Evolutionary conservation across 2,797 vertebrate species (phyloP), one percentile per base, ranked within the genome.

Genomic region (Rhodeus uyekii): DNA sequence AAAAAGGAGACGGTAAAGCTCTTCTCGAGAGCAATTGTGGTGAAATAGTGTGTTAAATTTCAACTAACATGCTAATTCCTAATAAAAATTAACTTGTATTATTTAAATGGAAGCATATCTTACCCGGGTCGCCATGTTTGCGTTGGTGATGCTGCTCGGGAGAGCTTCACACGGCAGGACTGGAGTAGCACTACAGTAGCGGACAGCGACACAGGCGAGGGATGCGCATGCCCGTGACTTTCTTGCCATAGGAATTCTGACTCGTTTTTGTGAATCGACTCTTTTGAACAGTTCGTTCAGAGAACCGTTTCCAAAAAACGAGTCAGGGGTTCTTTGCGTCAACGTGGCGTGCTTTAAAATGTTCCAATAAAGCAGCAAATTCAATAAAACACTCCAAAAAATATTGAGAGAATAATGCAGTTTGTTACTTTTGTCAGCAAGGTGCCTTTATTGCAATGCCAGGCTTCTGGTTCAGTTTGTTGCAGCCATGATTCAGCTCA

Each of bases 91-190:
- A 19, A 14, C 16, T 46, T 27, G 24, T 24, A 46, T 67, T 9
- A 80, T 36, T 39, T 0, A 39, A 44, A 50, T 44, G 0, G 36
- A 19, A 77, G 58, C 4, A 53, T 27, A 7, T 89, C 93, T 94
- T 94, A 94, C 94, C 93, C 93, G 92, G 87, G 93, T 78, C 90
- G 94, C 91, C 94, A 95, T 94, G 90, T 91, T 94, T 88, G 78
- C 89, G 86, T 87, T 89, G 85, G 63, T 78, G 86, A 65, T 74
- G 84, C 78, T 83, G 75, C 76, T 88, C 81, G 60, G 89, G 55
- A 36, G 77, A 86, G 29, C 3, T 75, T 76, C 27, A 63, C 53
- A 18, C 60, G 74, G 76, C 72, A 79, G 60, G 29, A 67, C 16
- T 67, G 24, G 27, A 87, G 80, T 87, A 90, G 87, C 82, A 87